phyloP scores from a whole-genome alignment of 2,888 invertebrate species.

The Nasonia oneida region DNA sequence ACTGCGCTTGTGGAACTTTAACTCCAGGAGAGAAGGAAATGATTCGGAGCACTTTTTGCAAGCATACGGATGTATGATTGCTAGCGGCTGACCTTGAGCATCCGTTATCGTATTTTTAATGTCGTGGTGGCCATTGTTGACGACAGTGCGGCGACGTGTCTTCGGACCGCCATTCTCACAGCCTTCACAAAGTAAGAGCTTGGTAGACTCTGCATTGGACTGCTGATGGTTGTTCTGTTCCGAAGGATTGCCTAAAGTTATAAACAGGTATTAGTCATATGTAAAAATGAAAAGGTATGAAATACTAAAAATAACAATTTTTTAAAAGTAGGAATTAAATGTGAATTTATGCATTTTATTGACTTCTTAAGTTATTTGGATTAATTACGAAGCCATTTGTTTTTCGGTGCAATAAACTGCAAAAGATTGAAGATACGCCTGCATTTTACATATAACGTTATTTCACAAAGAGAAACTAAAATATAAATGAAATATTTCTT shows the following conservation, averaged over 20 bases:
- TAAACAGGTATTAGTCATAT: not conserved
- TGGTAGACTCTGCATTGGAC: not conserved
- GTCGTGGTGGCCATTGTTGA: constrained; percentile 32
- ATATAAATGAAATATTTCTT: not conserved
- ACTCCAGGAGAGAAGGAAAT: constrained; percentile 40
- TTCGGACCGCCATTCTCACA: constrained; percentile 45
- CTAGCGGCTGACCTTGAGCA: not conserved
- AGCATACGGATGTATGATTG: constrained; percentile 9
- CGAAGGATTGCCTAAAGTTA: constrained; percentile 25
- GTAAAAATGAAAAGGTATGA: no score
- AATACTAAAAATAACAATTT: no score
- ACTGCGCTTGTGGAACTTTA: constrained; percentile 50
- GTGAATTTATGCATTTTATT: no score
- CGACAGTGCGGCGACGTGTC: constrained; percentile 26
- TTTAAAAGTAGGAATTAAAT: not conserved
- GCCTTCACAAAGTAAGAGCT: constrained; percentile 24
- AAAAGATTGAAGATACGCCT: not conserved
- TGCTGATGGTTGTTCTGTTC: not conserved
- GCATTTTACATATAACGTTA: no score
- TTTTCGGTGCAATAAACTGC: not conserved
- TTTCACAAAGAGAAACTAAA: not conserved
- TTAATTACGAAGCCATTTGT: no score
- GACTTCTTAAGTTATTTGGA: no score
- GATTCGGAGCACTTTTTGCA: constrained; percentile 48
- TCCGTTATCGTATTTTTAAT: not conserved